Evolutionary conservation across 1,140 invertebrate species (phyloP).

Genomic region (Phthorimaea operculella): DNA sequence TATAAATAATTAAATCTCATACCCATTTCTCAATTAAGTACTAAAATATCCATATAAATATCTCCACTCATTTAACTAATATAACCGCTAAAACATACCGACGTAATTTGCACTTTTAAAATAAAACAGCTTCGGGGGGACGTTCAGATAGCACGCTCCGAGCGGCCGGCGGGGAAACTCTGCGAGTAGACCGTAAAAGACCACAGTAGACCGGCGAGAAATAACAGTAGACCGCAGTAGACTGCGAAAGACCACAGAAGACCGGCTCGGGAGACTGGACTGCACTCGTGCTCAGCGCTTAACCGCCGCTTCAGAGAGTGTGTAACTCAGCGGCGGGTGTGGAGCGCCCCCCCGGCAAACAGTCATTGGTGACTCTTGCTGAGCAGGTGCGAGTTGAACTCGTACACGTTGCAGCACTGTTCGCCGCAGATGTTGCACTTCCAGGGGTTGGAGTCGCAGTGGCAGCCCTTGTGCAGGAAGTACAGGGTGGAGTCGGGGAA

Average conservation of each 20-base stretch:
- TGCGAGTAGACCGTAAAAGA: slow-evolving; percentile 9
- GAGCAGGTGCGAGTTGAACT: slow-evolving; percentile 96
- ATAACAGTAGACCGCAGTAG: not conserved
- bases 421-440: slow-evolving; percentile 98
- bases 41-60: slow-evolving; percentile 63
- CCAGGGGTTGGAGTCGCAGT: slow-evolving; percentile 97
- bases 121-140: slow-evolving; percentile 56
- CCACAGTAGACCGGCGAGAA: not conserved
- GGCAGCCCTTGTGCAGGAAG: slow-evolving; percentile 97
- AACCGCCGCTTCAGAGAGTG: too few species aligned
- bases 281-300: too few species aligned
- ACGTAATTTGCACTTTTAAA: slow-evolving; percentile 59
- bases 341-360: slow-evolving; percentile 60
- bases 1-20: slow-evolving; percentile 14
- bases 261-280: too few species aligned
- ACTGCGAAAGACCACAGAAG: too few species aligned
- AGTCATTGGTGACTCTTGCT: slow-evolving; percentile 90
- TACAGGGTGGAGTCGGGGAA: slow-evolving; percentile 96
- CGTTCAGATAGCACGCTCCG: slow-evolving; percentile 55
- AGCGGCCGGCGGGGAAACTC: slow-evolving; percentile 16
- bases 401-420: slow-evolving; percentile 91
- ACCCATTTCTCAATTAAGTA: slow-evolving; percentile 42
- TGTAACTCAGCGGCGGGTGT: slow-evolving; percentile 17
- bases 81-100: slow-evolving; percentile 53
- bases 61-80: slow-evolving; percentile 49